A percentile compares a stretch with the other conserved stretches of the same genome.
phyloP scores from a whole-genome alignment of 1,140 invertebrate genomes.

The Mamestra configurata region DNA sequence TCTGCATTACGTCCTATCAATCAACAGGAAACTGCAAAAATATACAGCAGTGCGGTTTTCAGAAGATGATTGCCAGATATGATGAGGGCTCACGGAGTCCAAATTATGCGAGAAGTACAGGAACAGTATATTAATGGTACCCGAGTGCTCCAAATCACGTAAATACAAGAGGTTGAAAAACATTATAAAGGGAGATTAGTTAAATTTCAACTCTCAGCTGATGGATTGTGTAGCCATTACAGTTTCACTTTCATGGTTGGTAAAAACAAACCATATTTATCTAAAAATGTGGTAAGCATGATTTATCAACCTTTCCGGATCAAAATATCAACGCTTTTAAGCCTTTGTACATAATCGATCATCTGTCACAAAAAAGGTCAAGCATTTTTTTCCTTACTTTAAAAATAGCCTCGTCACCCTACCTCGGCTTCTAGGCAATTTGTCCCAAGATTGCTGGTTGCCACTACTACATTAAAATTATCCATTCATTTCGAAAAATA shows the following conservation, averaged over 20 bases:
- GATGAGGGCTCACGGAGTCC: too few relatives aligned
- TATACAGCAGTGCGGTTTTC: conserved; percentile 17
- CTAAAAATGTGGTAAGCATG: too few relatives aligned
- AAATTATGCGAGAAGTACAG: too few relatives aligned
- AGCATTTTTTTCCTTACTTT: neutral
- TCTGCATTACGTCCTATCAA: conserved; percentile 21
- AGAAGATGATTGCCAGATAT: neutral
- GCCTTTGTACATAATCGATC: neutral
- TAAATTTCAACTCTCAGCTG: too few relatives aligned
- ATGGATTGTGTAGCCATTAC: neutral
- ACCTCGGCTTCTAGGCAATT: conserved; percentile 23
- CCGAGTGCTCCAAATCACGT: too few relatives aligned
- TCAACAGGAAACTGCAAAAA: conserved; percentile 12
- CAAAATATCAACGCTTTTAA: neutral
- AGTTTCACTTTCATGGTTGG: neutral
- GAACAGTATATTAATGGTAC: too few relatives aligned
- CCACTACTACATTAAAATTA: conserved; percentile 39
- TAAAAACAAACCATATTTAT: too few relatives aligned
- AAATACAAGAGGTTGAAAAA: too few relatives aligned
- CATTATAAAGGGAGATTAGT: too few relatives aligned
- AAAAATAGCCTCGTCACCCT: conserved; percentile 14
- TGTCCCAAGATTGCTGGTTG: conserved; percentile 21
- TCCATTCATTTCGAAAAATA: conserved; percentile 26
- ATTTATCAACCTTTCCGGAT: neutral
- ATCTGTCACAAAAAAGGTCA: neutral